Base-by-base conservation (phyloP, 2,888 invertebrate species). In the Cheilosia variabilis region DNA sequence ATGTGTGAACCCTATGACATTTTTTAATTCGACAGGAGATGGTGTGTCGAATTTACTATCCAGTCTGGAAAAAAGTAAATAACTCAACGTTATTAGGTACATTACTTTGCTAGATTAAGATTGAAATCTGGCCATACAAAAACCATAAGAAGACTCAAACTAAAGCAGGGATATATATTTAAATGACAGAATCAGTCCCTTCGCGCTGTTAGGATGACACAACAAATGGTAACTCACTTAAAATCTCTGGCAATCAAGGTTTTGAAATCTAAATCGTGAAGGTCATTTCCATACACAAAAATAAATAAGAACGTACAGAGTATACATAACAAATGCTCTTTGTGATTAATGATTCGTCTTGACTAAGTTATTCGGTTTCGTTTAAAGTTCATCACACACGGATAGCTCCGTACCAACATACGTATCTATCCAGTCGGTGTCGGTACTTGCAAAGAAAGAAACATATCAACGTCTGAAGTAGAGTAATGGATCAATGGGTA, bases 321-420 rank as follows among this genome's bases (percentile, higher is more conserved):
- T 17, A n/a, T n/a, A 47, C 47, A 19, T 17, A 3, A 37, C 34
- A 24, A 41, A 43, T 43, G 58, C n/a, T 31, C 50, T 41, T 22
- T 52, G 65, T 52, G 65, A 65, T 65, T 65, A 50, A 52, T 65
- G 52, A 65, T 65, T 52, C 37, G 52, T 65, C 50, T 50, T 52
- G 52, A 37, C 50, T 37, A n/a, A 53, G 43, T 53, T 41, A 41
- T 37, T 37, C 37, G 37, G 37, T 37, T 37, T 37, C 37, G 37
- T 37, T 37, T 37, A 37, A 13, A 37, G 37, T 13, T 37, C 37
- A 4, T 13, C 37, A 9, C 34, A 10, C 10, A 10, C 13, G 37
- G 4, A 13, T 13, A 13, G 4, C 37, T 13, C 37, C 37, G 13
- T 34, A 10, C 10, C 3, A 34, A 34, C 9, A 34, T 37, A 37